Evolutionary conservation across 1,140 invertebrate genomes (phyloP), one percentile per base, ranked within the genome.

Genomic region (Sycophaga agraensis): DNA sequence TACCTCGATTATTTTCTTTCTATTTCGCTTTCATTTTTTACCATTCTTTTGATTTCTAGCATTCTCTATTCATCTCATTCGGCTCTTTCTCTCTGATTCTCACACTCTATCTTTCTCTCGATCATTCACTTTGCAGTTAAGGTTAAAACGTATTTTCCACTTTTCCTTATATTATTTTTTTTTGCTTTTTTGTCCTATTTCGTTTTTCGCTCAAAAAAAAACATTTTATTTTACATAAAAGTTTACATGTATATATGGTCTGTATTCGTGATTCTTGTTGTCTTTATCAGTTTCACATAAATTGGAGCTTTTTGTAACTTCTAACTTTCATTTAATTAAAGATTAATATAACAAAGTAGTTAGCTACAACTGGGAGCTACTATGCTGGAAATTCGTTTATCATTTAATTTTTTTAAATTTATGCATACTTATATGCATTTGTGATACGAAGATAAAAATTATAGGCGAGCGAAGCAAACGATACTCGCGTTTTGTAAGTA

Each of bases 321-420:
- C 31, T 53, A 26, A 28, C 34, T 64, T 64, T 62, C 43, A 54
- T 59, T 59, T 50, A n/a, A n/a, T n/a, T 66, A 55, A 66, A 63
- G 67, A 71, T 71, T 69, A 73, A 63, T 50, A 35, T 74, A 74
- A 75, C 69, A 75, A 75, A 74, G 67, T 68, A 73, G 59, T 73
- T 73, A 76, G 63, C 66, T 63, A 62, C 59, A 45, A 45, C 53
- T 53, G 53, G 43, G 53, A 56, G 53, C 35, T 50, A 56, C 51
- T 54, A 48, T 55, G 40, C 43, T 49, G 50, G 43, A 45, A n/a
- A 16, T 21, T n/a, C n/a, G n/a, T n/a, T n/a, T n/a, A n/a, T n/a
- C n/a, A n/a, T n/a, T n/a, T n/a, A n/a, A n/a, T n/a, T n/a, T n/a
- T n/a, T n/a, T n/a, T n/a, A n/a, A n/a, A n/a, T n/a, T n/a, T n/a